Conservation (phyloP, 2,113 vertebrate species). For the Siniperca knerii region DNA sequence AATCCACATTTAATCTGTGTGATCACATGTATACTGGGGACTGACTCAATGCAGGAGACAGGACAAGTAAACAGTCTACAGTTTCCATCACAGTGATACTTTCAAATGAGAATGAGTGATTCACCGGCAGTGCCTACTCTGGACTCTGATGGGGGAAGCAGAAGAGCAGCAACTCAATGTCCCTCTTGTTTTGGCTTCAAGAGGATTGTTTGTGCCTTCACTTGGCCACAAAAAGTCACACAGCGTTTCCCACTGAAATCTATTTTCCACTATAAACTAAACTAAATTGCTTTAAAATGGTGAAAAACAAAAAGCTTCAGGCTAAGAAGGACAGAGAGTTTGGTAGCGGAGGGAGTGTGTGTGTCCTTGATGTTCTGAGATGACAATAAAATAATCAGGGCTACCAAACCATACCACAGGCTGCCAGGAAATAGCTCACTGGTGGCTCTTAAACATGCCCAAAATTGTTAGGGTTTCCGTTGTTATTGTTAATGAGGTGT, state of each 20-base stretch:
- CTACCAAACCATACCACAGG: not conserved
- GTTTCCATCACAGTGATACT: conserved; percentile 1
- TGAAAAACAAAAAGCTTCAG: not conserved
- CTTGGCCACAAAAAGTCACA: not conserved
- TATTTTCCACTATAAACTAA: not conserved
- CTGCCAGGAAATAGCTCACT: conserved; percentile 6
- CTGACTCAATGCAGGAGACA: conserved; percentile 12
- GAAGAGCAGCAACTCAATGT: not conserved
- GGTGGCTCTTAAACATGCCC: conserved; percentile 7
- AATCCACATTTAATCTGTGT: conserved; percentile 5
- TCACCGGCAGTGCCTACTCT: not conserved
- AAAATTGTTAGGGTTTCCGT: not conserved
- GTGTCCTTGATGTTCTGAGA: not conserved
- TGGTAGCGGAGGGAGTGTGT: too few relatives aligned
- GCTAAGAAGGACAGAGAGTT: not conserved
- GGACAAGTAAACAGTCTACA: not conserved
- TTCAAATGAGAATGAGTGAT: conserved; percentile 6
- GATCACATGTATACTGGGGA: conserved; percentile 8
- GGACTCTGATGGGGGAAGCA: not conserved
- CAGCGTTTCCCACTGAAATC: not conserved
- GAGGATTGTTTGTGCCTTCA: not conserved
- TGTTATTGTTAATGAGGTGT: not conserved
- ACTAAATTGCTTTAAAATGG: not conserved
- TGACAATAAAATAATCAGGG: not conserved
- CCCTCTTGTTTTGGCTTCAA: not conserved